Conservation (phyloP, 2,888 invertebrate species). For the Ditula angustiorana region DNA sequence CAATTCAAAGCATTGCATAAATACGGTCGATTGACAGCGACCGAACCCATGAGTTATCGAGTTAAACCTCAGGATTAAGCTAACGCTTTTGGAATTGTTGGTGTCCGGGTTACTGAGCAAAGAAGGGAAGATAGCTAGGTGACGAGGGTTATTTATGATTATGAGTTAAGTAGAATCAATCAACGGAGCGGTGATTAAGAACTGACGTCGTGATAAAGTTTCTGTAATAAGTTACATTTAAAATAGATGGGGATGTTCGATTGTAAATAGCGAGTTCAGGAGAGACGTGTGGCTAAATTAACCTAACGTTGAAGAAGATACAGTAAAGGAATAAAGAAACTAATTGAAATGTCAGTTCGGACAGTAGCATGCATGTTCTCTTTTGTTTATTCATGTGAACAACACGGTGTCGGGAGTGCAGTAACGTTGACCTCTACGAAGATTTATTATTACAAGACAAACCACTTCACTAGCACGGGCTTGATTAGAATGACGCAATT, state of each 20-base stretch:
- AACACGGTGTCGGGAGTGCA: too few species aligned
- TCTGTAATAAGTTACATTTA: not conserved
- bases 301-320: too few species aligned
- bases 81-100: constrained; percentile 6
- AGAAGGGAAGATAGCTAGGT: constrained; percentile 5
- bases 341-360: too few species aligned
- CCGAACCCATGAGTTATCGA: not conserved
- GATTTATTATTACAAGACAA: too few species aligned
- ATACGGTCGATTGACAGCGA: not conserved
- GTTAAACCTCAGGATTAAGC: not conserved
- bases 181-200: not conserved
- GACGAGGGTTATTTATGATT: constrained; percentile 14
- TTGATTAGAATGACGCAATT: too few species aligned
- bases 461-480: too few species aligned
- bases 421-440: too few species aligned
- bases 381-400: too few species aligned
- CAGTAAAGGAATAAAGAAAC: too few species aligned
- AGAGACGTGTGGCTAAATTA: not conserved
- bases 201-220: not conserved
- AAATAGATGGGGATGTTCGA: too few species aligned
- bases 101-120: constrained; percentile 10
- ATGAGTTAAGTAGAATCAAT: not conserved
- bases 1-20: not conserved
- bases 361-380: too few species aligned
- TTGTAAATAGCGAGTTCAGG: not conserved